phyloP scores from a whole-genome alignment of 2,113 vertebrate genomes.

The Danio rerio region DNA sequence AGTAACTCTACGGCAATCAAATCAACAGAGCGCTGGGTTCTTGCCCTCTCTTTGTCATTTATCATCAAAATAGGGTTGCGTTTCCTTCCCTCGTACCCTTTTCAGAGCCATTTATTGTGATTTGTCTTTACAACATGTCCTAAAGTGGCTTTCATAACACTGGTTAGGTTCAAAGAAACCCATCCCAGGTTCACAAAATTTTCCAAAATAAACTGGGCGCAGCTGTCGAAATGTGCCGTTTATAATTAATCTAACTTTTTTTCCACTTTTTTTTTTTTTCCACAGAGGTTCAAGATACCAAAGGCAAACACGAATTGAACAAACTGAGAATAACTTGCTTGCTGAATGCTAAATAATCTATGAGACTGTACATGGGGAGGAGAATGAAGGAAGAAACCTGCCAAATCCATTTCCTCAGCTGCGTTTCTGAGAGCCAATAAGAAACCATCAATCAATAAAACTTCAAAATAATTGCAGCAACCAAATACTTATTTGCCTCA shows the following conservation, averaged over 20 bases:
- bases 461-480: conserved; percentile 41
- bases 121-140: conserved; percentile 54
- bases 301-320: conserved; percentile 48
- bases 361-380: not conserved
- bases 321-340: conserved; percentile 34
- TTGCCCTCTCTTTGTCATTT: conserved; percentile 44
- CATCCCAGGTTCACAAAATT: conserved; percentile 52
- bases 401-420: conserved; percentile 38
- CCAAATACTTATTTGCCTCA: conserved; percentile 37
- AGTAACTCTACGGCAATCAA: not conserved
- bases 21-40: conserved; percentile 17
- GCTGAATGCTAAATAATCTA: conserved; percentile 33
- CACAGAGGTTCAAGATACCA: conserved; percentile 43
- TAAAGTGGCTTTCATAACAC: conserved; percentile 54
- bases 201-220: conserved; percentile 60
- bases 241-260: conserved; percentile 50
- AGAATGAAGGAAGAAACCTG: conserved; percentile 21
- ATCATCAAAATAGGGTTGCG: conserved; percentile 41
- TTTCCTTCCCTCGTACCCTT: conserved; percentile 53
- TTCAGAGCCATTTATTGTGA: conserved; percentile 46
- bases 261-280: conserved; percentile 39
- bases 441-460: conserved; percentile 38
- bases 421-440: conserved; percentile 16
- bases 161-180: conserved; percentile 52
- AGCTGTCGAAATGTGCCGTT: conserved; percentile 52